Base-by-base conservation (phyloP, 2,113 vertebrate species). In the Suncus etruscus region DNA sequence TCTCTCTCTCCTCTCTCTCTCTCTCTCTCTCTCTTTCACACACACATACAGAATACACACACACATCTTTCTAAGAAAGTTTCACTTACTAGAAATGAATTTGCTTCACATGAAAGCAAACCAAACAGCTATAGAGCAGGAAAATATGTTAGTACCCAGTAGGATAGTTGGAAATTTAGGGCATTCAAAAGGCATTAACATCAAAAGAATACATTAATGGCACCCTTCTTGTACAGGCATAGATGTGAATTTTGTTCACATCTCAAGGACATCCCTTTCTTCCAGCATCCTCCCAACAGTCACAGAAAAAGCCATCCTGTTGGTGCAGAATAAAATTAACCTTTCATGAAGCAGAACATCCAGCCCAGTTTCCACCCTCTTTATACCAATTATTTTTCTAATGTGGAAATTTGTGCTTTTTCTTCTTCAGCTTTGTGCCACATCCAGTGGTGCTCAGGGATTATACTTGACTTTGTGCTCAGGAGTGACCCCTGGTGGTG, bases 331-430 rank as follows among this genome's bases (percentile, higher is more conserved):
- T 73, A 73, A 86, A 32, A 25, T 20, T 32, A 63, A 27, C n/a
- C n/a, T 63, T 24, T 39, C 1, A 1, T 0, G 0, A 3, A 8
- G 72, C 18, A 18, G n/a, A 79, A 24, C 0, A 0, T 15, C 45
- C 27, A 51, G 1, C 22, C 7, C 58, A 54, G 12, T 51, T 32
- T 75, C 69, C 70, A 39, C 22, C 66, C 22, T 20, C 0, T 22
- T 29, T 25, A 63, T 20, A 24, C 31, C 11, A 20, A 4, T n/a
- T 50, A 65, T 82, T 73, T 86, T 74, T 31, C 45, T 18, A 20
- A 61, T 61, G 58, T 5, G 22, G 58, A 61, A 61, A 61, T 1
- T 54, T 7, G 7, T 7, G 39, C 39, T 39, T 39, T 22, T 61
- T 61, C 22, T 5, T 18, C 15, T 18, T 18, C 54, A 58, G 22